These are phyloP conservation scores for Biston betularia DNA, from an alignment of 2,888 invertebrate genomes.

Conservation along the genomic window DNA sequence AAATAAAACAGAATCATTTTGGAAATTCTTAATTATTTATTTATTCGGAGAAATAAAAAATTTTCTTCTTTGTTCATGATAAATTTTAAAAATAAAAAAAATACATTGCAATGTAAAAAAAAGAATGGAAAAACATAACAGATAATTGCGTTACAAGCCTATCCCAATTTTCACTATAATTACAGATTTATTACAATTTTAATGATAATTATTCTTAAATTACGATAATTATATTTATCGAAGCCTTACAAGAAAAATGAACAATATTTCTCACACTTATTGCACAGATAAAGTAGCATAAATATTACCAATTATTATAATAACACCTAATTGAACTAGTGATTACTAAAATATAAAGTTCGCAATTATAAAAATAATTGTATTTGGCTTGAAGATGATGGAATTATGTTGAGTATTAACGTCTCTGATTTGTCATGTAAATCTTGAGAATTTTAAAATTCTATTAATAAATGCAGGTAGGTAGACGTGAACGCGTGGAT, in stretches of 20 bases:
- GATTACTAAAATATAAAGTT: slow-evolving; percentile 49
- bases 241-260: slow-evolving; percentile 68
- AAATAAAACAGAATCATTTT: slow-evolving; percentile 64
- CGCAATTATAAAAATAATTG: slow-evolving; percentile 53
- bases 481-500: too few species aligned
- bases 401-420: slow-evolving; percentile 62
- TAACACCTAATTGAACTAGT: slow-evolving; percentile 66
- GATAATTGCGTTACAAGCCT: slow-evolving; percentile 77
- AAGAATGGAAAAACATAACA: slow-evolving; percentile 74
- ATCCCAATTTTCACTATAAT: slow-evolving; percentile 71
- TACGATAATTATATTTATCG: slow-evolving; percentile 60
- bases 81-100: slow-evolving; percentile 68
- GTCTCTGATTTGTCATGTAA: slow-evolving; percentile 50
- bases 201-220: slow-evolving; percentile 59
- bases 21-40: slow-evolving; percentile 80
- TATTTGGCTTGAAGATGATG: slow-evolving; percentile 61
- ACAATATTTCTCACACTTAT: slow-evolving; percentile 75
- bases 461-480: too few species aligned
- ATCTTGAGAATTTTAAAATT: neutral
- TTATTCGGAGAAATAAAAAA: slow-evolving; percentile 81
- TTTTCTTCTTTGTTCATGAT: slow-evolving; percentile 67
- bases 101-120: slow-evolving; percentile 61
- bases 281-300: slow-evolving; percentile 80
- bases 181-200: slow-evolving; percentile 81
- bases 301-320: slow-evolving; percentile 68